These are phyloP conservation scores for Drosophila bocqueti DNA, from an alignment of 1,140 invertebrate species.

Conservation along the genomic window DNA sequence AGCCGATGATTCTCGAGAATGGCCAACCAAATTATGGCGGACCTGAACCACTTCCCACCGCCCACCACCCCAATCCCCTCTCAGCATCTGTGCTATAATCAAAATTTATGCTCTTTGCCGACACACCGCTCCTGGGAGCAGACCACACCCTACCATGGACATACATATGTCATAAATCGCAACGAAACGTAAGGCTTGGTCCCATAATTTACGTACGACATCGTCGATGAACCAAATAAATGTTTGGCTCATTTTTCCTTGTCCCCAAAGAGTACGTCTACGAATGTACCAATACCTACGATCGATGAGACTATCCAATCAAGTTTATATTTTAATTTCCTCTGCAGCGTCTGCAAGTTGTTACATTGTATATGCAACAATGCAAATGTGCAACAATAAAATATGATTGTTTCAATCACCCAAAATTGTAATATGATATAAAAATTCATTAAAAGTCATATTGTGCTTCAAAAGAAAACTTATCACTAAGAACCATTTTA, in stretches of 20 bases:
- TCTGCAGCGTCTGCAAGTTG: constrained; percentile 46
- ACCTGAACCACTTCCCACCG: constrained; percentile 21
- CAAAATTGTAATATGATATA: not conserved
- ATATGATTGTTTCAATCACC: not conserved
- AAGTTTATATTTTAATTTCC: constrained; percentile 75
- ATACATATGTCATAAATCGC: constrained; percentile 77
- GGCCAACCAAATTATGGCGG: constrained; percentile 50
- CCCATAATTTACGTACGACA: constrained; percentile 75
- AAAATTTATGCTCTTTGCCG: constrained; percentile 72
- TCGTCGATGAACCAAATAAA: constrained; percentile 67
- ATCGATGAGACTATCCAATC: constrained; percentile 54
- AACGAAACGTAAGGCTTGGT: constrained; percentile 23
- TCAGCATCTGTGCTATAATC: constrained; percentile 66
- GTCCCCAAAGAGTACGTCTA: constrained; percentile 1
- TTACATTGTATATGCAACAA: no score
- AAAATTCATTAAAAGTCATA: no score
- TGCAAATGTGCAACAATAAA: not conserved
- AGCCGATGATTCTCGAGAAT: constrained; percentile 64
- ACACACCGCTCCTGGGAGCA: constrained; percentile 41
- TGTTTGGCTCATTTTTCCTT: constrained; percentile 66
- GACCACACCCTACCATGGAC: constrained; percentile 56
- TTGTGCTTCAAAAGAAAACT: no score
- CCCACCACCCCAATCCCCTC: constrained; percentile 8
- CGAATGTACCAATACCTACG: constrained; percentile 16
- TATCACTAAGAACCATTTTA: no score